These are phyloP conservation scores for Archivesica marissinica DNA, from an alignment of 1,140 invertebrate genomes.

Conservation along the genomic window DNA sequence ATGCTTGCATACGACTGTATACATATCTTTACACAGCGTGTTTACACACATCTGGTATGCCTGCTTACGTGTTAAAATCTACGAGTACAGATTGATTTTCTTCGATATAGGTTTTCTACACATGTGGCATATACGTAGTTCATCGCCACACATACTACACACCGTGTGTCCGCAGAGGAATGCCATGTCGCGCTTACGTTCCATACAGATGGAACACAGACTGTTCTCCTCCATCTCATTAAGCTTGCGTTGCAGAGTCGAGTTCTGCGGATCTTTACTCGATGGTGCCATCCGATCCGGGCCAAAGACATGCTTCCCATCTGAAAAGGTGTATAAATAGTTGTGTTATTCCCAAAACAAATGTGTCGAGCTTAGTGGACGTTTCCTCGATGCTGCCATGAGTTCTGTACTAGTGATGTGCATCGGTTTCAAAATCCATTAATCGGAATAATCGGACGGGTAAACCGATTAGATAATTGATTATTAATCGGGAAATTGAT, in stretches of 20 bases:
- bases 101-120: slow-evolving; percentile 94
- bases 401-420: too few species aligned
- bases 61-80: not conserved
- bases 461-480: too few species aligned
- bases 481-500: too few species aligned
- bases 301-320: slow-evolving; percentile 40
- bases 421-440: too few species aligned
- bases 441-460: too few species aligned
- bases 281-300: not conserved
- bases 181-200: slow-evolving; percentile 90
- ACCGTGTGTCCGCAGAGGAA: slow-evolving; percentile 96
- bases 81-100: slow-evolving; percentile 91
- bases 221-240: slow-evolving; percentile 94
- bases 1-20: too few species aligned
- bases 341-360: too few species aligned
- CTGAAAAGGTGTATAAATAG: too few species aligned
- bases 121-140: slow-evolving; percentile 95
- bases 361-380: too few species aligned
- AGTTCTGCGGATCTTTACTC: slow-evolving; percentile 34
- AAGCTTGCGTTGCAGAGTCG: slow-evolving; percentile 91
- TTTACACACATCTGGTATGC: too few species aligned
- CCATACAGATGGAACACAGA: slow-evolving; percentile 88
- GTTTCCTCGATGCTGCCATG: too few species aligned
- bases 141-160: slow-evolving; percentile 92
- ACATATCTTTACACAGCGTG: too few species aligned